Evolutionary conservation across 2,888 invertebrate genomes (phyloP).

Genomic region (Melanchra persicariae): DNA sequence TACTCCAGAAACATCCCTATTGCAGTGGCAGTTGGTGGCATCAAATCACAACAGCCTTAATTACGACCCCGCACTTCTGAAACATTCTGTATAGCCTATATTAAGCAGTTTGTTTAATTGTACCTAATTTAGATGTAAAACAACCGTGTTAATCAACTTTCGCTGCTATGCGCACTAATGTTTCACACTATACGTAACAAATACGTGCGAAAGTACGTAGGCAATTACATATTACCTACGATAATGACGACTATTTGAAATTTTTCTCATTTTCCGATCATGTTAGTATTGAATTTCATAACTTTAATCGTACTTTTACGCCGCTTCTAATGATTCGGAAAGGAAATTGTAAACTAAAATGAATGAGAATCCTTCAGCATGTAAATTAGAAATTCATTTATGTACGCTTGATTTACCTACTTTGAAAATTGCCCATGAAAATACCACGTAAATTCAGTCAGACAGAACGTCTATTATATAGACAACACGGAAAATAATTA

Average conservation of each 20-base stretch:
- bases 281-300: conserved; percentile 4
- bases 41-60: no score
- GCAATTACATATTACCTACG: neutral
- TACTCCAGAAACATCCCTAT: no score
- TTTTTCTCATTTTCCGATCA: neutral
- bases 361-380: conserved; percentile 30
- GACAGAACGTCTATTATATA: neutral
- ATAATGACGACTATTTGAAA: conserved; percentile 17
- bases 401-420: conserved; percentile 19
- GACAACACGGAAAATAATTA: neutral
- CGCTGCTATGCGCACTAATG: neutral
- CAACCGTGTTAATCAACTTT: neutral
- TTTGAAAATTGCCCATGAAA: conserved; percentile 13
- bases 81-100: no score
- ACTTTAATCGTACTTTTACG: conserved; percentile 29
- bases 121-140: neutral
- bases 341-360: conserved; percentile 41
- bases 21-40: no score
- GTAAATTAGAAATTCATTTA: conserved; percentile 21
- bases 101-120: neutral
- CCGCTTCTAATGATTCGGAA: conserved; percentile 37
- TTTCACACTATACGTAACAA: conserved; percentile 8
- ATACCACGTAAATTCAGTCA: neutral
- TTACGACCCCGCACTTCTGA: no score
- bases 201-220: neutral